Conservation (phyloP, 2,888 invertebrate genomes). For the Buathra laborator region DNA sequence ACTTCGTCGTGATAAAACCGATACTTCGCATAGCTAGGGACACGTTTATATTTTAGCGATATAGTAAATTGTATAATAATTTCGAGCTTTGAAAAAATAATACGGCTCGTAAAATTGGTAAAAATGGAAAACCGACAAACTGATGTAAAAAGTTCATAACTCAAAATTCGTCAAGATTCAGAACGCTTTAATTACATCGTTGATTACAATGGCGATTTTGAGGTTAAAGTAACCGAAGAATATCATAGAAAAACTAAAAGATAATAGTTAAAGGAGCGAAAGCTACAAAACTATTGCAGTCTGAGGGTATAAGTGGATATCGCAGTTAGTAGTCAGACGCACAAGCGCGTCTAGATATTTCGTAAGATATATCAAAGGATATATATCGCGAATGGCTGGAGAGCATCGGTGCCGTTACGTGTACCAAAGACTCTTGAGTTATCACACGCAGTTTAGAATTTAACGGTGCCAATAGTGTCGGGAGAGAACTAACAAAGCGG, state of each 20-base stretch:
- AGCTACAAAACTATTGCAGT: too few relatives aligned
- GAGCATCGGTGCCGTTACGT: conserved; percentile 29
- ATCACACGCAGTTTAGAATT: conserved; percentile 50
- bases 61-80: background rate
- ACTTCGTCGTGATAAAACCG: background rate
- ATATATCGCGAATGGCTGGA: conserved; percentile 3
- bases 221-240: background rate
- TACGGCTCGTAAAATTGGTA: too few relatives aligned
- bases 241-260: background rate
- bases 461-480: conserved; percentile 50
- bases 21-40: background rate
- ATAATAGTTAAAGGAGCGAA: too few relatives aligned
- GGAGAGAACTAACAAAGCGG: too few relatives aligned
- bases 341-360: background rate
- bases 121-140: too few relatives aligned
- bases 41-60: background rate
- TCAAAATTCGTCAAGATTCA: too few relatives aligned
- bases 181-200: background rate
- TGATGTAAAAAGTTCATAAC: too few relatives aligned
- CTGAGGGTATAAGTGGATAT: conserved; percentile 22
- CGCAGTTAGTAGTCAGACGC: conserved; percentile 24
- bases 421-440: conserved; percentile 42
- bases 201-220: background rate
- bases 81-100: too few relatives aligned
- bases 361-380: conserved; percentile 12